Evolutionary conservation across 2,888 invertebrate species (phyloP).

Genomic region (Silvanus unidentatus): DNA sequence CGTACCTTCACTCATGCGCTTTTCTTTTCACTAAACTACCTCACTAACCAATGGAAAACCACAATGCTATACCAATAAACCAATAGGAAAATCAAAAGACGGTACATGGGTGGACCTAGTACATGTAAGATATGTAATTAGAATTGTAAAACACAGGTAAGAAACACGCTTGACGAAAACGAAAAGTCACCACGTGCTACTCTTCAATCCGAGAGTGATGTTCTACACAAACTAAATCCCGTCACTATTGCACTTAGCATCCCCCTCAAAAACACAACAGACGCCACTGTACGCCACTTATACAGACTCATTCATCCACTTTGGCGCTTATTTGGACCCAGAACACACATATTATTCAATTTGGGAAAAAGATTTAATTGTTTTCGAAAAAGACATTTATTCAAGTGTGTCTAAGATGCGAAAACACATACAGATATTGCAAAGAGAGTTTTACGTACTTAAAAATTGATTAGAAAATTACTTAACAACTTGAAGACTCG

Average conservation of each 20-base stretch:
- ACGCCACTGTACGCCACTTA: no score
- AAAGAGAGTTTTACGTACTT: no score
- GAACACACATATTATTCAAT: no score
- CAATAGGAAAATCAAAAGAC: conserved; percentile 46
- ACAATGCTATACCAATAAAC: conserved; percentile 42
- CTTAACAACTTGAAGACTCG: neutral
- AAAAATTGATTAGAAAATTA: neutral
- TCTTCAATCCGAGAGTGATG: neutral
- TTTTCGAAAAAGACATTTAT: no score
- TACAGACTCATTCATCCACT: no score
- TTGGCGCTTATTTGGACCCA: no score
- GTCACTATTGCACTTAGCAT: no score
- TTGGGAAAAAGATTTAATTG: no score
- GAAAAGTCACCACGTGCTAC: conserved; percentile 3
- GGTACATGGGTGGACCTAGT: conserved; percentile 44
- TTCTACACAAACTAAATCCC: no score
- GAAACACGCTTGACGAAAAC: conserved; percentile 10
- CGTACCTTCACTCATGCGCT: conserved; percentile 42
- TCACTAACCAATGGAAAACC: conserved; percentile 41
- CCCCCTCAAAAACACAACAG: no score
- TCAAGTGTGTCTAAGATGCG: no score
- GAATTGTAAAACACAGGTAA: conserved; percentile 40
- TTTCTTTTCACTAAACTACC: conserved; percentile 31
- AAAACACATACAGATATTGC: no score
- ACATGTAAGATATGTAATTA: conserved; percentile 47